Evolutionary conservation across 2,113 vertebrate genomes (phyloP), one percentile per base, ranked within the genome.

Genomic region (Condylura cristata): DNA sequence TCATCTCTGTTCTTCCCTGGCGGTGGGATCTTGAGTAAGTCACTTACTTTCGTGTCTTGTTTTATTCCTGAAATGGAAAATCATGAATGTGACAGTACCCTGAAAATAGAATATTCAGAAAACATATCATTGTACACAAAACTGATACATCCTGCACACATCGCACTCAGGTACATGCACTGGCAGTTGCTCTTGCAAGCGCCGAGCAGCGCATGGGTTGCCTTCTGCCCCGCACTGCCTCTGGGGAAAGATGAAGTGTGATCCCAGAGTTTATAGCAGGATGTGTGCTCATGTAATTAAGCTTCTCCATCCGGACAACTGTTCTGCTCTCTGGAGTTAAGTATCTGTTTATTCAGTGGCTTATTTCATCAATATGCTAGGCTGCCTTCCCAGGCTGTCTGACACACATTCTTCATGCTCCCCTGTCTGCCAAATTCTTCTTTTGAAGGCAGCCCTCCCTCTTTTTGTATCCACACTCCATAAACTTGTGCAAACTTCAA

Each of bases 331-430:
- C 93, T 61, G 11, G 70, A 86, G 70, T 79, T 93, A 94, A 89
- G 26, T 60, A 86, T 65, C 61, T 96, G 39, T 93, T 91, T 93
- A 86, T 88, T 95, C 41, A 89, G 63, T 72, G 51, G 22, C 17
- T 95, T 83, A 91, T 89, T 93, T 95, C 58, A 95, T 85, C 82
- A 87, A 76, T 94, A 93, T 80, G 46, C 56, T 89, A 94, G 71
- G 58, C 30, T 79, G 6, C 41, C n/a, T 91, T 89, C 56, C 58
- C 53, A 91, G 65, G n/a, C 48, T 91, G 39, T 48, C 37, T 87
- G 70, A 75, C 48, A 78, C 24, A 82, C 39, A 89, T 86, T 86
- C 75, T 44, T 82, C n/a, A 63, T 53, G 63, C 18, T 6, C 8
- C 41, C 30, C 48, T 89, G 44, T 86, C 70, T 89, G 51, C 76